phyloP scores from a whole-genome alignment of 2,113 vertebrate genomes.

The Hystrix cristata region DNA sequence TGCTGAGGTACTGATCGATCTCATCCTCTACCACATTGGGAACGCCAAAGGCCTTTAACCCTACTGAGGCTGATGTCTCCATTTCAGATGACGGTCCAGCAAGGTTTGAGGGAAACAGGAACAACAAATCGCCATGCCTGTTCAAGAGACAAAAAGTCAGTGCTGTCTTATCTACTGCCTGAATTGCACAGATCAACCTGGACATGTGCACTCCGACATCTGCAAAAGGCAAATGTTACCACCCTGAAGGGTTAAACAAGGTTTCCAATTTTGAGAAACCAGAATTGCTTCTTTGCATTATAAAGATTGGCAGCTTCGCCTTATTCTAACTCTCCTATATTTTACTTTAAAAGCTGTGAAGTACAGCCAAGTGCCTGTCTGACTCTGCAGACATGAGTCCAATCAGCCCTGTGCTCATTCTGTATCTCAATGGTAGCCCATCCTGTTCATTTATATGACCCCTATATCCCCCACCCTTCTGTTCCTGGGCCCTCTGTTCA shows the following conservation, averaged over 20 bases:
- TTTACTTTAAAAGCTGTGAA: background rate
- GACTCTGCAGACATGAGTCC: background rate
- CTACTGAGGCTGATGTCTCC: constrained; percentile 92
- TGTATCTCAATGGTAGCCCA: accelerated
- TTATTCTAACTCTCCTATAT: background rate
- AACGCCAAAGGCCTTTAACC: constrained; percentile 88
- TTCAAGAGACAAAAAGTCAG: background rate
- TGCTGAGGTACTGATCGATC: constrained; percentile 97
- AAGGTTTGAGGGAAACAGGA: constrained; percentile 92
- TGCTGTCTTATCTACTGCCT: too few species aligned
- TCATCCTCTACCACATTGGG: constrained; percentile 95
- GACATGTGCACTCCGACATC: accelerated
- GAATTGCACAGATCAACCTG: background rate
- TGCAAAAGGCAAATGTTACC: background rate
- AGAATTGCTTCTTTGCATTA: background rate
- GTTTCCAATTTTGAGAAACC: background rate
- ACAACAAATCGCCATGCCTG: constrained; percentile 98
- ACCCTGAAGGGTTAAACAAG: background rate
- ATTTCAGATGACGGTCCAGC: constrained; percentile 94
- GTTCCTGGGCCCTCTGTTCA: background rate
- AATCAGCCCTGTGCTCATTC: background rate
- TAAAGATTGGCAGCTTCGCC: background rate
- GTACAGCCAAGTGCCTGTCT: accelerated
- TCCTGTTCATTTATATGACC: accelerated
- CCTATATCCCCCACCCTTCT: background rate